These are phyloP conservation scores for Helicoverpa armigera DNA, from an alignment of 1,140 invertebrate species.

Conservation along the genomic window DNA sequence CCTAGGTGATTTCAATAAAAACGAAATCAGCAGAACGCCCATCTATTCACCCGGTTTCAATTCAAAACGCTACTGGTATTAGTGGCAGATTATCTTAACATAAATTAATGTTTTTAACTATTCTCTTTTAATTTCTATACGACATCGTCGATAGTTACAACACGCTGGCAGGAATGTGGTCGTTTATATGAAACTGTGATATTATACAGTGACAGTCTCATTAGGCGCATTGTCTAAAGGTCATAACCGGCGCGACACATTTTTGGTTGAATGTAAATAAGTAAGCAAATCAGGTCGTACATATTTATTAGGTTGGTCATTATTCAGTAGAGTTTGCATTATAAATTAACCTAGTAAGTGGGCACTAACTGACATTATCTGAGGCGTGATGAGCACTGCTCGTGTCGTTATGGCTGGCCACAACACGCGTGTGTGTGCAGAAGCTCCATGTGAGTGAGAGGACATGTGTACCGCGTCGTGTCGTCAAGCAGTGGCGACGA, in stretches of 20 bases:
- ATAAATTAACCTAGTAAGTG: slow-evolving; percentile 32
- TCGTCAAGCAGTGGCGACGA: too few species aligned
- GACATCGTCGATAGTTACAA: too few species aligned
- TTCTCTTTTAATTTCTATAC: too few species aligned
- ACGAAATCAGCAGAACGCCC: too few species aligned
- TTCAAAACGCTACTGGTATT: too few species aligned
- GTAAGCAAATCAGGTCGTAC: slow-evolving; percentile 33
- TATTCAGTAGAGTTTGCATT: slow-evolving; percentile 25
- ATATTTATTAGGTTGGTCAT: slow-evolving; percentile 39
- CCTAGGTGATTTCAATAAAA: too few species aligned
- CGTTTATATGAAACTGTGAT: neutral
- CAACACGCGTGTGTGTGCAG: neutral
- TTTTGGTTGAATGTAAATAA: slow-evolving; percentile 27
- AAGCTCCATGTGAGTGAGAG: neutral
- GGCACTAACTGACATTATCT: slow-evolving; percentile 1
- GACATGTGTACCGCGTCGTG: neutral
- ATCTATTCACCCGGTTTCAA: too few species aligned
- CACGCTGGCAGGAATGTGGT: too few species aligned
- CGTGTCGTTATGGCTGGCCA: neutral
- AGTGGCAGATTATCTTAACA: too few species aligned
- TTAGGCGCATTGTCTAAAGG: slow-evolving; percentile 27
- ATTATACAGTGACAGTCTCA: neutral
- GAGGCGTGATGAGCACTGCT: slow-evolving; percentile 12
- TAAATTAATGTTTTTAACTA: too few species aligned
- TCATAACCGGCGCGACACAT: slow-evolving; percentile 27